Evolutionary conservation across 2,888 invertebrate species (phyloP), one percentile per base, ranked within the genome.

Genomic region (Mesorhabditis sp.): DNA sequence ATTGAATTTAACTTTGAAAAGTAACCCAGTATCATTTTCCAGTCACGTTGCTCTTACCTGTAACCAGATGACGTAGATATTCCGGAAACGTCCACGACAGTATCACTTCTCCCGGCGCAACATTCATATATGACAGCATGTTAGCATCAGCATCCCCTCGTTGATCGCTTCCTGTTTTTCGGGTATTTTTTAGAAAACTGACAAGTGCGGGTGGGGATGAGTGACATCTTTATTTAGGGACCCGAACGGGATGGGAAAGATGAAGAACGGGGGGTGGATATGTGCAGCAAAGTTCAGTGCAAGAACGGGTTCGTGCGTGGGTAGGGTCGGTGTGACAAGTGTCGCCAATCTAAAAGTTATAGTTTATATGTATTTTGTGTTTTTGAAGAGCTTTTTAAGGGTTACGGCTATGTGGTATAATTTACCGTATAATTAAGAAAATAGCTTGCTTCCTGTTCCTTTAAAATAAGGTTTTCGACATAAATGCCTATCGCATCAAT

Each of bases 51-150:
- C 7, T 63, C 71, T 67, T 67, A 79, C 81, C 81, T 68, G 74
- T 72, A 45, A 81, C 79, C 43, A 73, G 72, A 44, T 75, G 79
- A 41, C 74, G 66, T 45, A 82, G 77, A 66, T 74, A 70, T 28
- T 73, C 73, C 2, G 81, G 80, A 63, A 77, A 82, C 13, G 80
- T 79, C 82, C 82, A 82, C 4, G 76, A 71, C 5, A 82, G 74
- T 67, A 75, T 75, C 4, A 82, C 81, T 68, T 74, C 71, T 50
- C 82, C 82, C 62, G 80, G 79, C 0, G 76, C 80, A 43, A 80
- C 73, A 70, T 82, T 82, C 6, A 77, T 70, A 67, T 82, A 82
- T 43, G 79, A 72, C 28, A 82, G 76, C 13, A 80, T 76, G 68
- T 82, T 80, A 6, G 80, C 77, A 65, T 78, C 70, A 65, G 71